Evolutionary conservation across 2,888 invertebrate species (phyloP).

Genomic region (Lepidocyrtoides sp.): DNA sequence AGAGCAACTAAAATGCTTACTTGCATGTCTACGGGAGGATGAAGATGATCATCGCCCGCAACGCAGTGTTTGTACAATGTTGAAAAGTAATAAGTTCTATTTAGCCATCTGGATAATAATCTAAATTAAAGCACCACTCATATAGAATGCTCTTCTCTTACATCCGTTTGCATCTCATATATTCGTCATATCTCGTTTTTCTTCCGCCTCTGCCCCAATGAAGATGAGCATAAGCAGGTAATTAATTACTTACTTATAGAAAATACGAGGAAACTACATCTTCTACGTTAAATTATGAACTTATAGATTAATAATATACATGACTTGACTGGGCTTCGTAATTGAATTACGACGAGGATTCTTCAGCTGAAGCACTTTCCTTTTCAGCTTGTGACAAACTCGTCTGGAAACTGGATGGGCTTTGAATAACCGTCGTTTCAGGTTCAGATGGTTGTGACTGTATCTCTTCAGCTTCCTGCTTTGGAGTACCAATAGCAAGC

Average conservation of each 20-base stretch:
- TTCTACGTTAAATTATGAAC: not conserved
- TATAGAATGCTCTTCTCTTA: not conserved
- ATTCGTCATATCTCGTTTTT: not conserved
- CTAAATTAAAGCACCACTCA: slow-evolving; percentile 25
- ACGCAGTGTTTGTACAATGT: slow-evolving; percentile 72
- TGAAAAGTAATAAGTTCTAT: slow-evolving; percentile 5
- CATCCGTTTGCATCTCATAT: not conserved
- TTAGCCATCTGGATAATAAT: not conserved
- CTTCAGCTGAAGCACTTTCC: slow-evolving; percentile 35
- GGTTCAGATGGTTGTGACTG: slow-evolving; percentile 39
- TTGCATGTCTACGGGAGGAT: slow-evolving; percentile 61
- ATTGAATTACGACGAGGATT: slow-evolving; percentile 31
- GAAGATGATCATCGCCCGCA: slow-evolving; percentile 40
- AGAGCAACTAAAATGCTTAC: slow-evolving; percentile 75
- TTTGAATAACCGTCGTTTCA: slow-evolving; percentile 35
- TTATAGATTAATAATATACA: slow-evolving; percentile 1
- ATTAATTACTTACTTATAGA: not conserved
- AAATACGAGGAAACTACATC: not conserved
- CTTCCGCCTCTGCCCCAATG: not conserved
- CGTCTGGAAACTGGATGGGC: slow-evolving; percentile 74
- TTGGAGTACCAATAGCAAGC: slow-evolving; percentile 38
- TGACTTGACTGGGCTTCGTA: slow-evolving; percentile 38
- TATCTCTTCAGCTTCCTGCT: slow-evolving; percentile 28
- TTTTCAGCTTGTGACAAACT: slow-evolving; percentile 74
- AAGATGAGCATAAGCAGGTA: slow-evolving; percentile 1